phyloP scores from a whole-genome alignment of 2,113 vertebrate species.

The Pedionomus torquatus region DNA sequence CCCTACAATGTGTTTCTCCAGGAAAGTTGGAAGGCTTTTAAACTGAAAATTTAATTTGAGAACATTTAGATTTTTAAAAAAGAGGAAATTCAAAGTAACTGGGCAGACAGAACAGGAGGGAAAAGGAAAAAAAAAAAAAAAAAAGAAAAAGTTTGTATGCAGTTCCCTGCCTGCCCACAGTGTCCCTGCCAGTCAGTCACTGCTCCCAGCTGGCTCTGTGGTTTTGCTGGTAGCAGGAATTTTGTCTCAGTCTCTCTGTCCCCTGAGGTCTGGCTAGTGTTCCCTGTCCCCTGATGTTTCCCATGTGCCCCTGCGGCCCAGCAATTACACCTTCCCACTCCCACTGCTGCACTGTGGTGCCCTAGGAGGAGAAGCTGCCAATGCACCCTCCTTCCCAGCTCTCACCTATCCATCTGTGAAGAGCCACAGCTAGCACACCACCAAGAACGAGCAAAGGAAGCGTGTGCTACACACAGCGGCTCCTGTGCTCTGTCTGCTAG shows the following conservation, averaged over 20 bases:
- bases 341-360: rapidly evolving
- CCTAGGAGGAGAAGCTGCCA: rapidly evolving
- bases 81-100: background rate
- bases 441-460: rapidly evolving
- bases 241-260: rapidly evolving
- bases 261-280: rapidly evolving
- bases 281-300: background rate
- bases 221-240: background rate
- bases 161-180: background rate
- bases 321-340: background rate
- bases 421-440: rapidly evolving
- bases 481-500: background rate
- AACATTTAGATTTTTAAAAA: background rate
- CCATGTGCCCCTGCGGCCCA: rapidly evolving
- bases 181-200: background rate
- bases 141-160: background rate
- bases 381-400: background rate
- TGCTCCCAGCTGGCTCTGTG: background rate
- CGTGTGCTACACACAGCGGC: rapidly evolving
- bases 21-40: background rate
- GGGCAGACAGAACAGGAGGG: background rate
- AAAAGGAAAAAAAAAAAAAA: background rate
- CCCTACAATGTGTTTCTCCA: background rate
- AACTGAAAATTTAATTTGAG: background rate
- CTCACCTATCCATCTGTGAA: background rate